These are phyloP conservation scores for Danio tinwini DNA, from an alignment of 2,797 vertebrate genomes.

Conservation along the genomic window DNA sequence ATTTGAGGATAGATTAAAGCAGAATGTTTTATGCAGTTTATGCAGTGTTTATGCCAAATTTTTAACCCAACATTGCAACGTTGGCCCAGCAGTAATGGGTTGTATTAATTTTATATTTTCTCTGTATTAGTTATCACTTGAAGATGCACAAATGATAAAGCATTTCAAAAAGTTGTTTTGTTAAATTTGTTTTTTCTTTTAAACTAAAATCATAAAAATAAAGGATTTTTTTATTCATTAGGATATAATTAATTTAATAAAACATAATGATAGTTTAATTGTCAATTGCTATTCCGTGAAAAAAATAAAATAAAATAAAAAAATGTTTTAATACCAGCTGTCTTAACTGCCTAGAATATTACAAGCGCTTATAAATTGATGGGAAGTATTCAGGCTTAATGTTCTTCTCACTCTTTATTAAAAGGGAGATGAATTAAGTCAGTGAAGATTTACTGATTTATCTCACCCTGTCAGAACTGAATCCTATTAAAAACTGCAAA, in stretches of 20 bases:
- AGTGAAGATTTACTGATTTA: neutral
- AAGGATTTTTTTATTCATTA: too few species aligned
- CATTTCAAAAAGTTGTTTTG: too few species aligned
- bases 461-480: neutral
- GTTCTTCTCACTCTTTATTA: slow-evolving; percentile 15
- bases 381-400: neutral
- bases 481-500: neutral
- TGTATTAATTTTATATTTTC: too few species aligned
- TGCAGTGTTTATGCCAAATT: neutral
- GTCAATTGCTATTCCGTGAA: neutral
- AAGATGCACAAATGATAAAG: too few species aligned
- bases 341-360: neutral
- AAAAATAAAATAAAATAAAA: neutral
- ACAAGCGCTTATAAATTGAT: neutral
- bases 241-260: too few species aligned
- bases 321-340: neutral
- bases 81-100: too few species aligned
- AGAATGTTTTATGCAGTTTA: neutral
- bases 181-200: too few species aligned
- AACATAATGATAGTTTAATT: too few species aligned
- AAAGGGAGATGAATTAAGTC: neutral
- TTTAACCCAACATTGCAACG: too few species aligned
- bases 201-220: too few species aligned
- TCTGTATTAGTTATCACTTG: too few species aligned
- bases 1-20: neutral